phyloP scores from a whole-genome alignment of 2,888 invertebrate genomes.

The Brachynemurus nebulosus region DNA sequence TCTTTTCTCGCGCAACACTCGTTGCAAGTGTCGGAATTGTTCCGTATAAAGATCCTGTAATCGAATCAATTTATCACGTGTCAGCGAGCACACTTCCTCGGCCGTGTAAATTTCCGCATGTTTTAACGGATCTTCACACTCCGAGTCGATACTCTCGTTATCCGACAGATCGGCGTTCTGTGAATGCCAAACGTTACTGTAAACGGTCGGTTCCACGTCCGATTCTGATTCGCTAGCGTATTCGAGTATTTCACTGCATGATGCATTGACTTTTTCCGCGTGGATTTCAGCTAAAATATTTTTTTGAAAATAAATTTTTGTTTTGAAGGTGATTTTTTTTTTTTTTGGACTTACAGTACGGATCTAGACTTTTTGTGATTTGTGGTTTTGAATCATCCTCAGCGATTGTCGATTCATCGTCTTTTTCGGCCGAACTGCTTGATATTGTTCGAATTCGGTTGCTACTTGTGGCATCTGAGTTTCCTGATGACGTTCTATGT shows the following conservation, averaged over 20 bases:
- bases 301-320: too few relatives aligned
- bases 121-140: conserved; percentile 60
- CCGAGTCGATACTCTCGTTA: conserved; percentile 62
- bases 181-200: conserved; percentile 47
- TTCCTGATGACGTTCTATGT: conserved; percentile 5
- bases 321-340: too few relatives aligned
- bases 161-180: conserved; percentile 56
- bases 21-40: conserved; percentile 64
- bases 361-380: conserved; percentile 34
- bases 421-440: conserved; percentile 23
- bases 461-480: conserved; percentile 1
- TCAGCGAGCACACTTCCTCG: conserved; percentile 69
- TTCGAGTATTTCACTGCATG: conserved; percentile 45
- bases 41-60: conserved; percentile 71
- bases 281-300: conserved; percentile 40
- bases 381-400: conserved; percentile 36
- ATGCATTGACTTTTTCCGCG: conserved; percentile 36
- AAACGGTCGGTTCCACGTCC: conserved; percentile 49
- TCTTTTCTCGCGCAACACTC: conserved; percentile 54
- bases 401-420: conserved; percentile 25
- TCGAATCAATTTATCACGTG: conserved; percentile 57
- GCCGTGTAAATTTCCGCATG: conserved; percentile 80
- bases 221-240: conserved; percentile 64
- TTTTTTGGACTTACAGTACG: conserved; percentile 39
- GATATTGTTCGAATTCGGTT: conserved; percentile 18